Evolutionary conservation across 1,140 invertebrate species (phyloP).

Genomic region (Ceratosolen fusciceps): DNA sequence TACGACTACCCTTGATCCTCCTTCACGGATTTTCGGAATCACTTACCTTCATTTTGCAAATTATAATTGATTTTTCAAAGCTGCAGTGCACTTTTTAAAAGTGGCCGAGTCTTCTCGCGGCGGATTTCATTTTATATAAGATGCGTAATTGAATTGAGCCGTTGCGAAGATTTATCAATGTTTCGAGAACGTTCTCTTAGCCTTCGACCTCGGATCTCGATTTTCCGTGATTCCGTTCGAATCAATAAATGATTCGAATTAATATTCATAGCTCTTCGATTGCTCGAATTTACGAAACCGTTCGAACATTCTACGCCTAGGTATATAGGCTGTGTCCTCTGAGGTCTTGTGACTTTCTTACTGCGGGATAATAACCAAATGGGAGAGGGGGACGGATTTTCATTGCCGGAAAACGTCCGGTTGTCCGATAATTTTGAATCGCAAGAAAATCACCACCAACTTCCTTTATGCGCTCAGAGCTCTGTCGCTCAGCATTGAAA

Average conservation of each 20-base stretch:
- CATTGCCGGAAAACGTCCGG: not conserved
- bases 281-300: not conserved
- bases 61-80: constrained; percentile 10
- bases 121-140: not conserved
- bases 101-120: not conserved
- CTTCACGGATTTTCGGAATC: constrained; percentile 16
- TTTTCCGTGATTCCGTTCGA: too few relatives aligned
- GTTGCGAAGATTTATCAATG: not conserved
- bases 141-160: not conserved
- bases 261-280: not conserved
- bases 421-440: not conserved
- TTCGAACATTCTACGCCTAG: too few relatives aligned
- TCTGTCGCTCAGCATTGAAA: constrained; percentile 3
- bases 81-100: not conserved
- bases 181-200: not conserved
- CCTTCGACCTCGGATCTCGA: too few relatives aligned
- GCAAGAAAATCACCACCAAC: constrained; percentile 1
- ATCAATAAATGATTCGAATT: not conserved
- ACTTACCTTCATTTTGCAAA: not conserved
- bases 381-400: too few relatives aligned
- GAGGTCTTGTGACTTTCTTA: too few relatives aligned
- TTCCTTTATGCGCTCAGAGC: constrained; percentile 23
- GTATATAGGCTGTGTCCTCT: too few relatives aligned
- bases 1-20: too few relatives aligned
- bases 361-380: too few relatives aligned